Conservation (phyloP, 1,140 invertebrate genomes). For the Thalassaphorura encarpata region DNA sequence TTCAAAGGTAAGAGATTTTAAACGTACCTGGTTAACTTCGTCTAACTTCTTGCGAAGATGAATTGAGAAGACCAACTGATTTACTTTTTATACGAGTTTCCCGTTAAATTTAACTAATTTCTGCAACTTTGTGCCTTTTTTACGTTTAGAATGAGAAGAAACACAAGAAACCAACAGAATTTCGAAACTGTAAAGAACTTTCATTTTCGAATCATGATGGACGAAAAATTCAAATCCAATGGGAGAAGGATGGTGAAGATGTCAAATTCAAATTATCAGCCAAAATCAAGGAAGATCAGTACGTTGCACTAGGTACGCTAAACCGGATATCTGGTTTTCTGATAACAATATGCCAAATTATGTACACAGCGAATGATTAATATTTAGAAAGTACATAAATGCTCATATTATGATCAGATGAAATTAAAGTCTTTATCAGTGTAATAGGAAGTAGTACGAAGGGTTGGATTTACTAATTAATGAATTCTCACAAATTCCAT, state of each 20-base stretch:
- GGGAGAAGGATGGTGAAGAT: constrained; percentile 51
- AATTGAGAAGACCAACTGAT: too few relatives aligned
- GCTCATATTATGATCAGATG: too few relatives aligned
- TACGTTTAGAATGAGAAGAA: not conserved
- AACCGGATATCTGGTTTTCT: not conserved
- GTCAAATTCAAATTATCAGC: constrained; percentile 65
- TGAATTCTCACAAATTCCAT: too few relatives aligned
- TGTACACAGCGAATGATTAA: not conserved
- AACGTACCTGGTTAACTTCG: too few relatives aligned
- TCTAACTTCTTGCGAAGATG: too few relatives aligned
- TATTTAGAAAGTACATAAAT: too few relatives aligned
- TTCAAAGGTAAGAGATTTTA: too few relatives aligned
- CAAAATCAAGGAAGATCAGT: constrained; percentile 67
- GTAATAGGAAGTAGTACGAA: too few relatives aligned
- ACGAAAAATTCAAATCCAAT: constrained; percentile 65
- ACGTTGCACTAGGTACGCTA: constrained; percentile 64
- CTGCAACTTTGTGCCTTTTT: not conserved
- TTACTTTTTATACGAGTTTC: too few relatives aligned
- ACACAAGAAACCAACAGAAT: constrained; percentile 33
- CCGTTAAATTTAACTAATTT: too few relatives aligned
- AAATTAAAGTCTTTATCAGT: too few relatives aligned
- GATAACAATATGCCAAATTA: not conserved
- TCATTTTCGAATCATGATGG: constrained; percentile 40
- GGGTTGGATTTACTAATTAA: too few relatives aligned
- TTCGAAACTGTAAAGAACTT: constrained; percentile 67